These are phyloP conservation scores for Colossoma macropomum DNA, from an alignment of 2,113 vertebrate genomes.

Conservation along the genomic window DNA sequence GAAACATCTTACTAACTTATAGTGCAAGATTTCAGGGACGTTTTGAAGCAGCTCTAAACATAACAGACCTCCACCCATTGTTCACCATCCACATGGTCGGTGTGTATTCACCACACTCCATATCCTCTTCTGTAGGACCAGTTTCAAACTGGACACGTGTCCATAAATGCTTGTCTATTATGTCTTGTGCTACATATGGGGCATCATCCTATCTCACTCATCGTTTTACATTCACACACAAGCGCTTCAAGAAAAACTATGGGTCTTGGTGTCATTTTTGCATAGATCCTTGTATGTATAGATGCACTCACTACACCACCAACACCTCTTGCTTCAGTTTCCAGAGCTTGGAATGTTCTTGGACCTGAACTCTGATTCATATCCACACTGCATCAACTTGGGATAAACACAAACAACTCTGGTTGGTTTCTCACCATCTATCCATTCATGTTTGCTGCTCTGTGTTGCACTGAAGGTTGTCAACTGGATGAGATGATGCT, in stretches of 20 bases:
- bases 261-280: no score
- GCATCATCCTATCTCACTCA: background rate
- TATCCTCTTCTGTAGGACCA: no score
- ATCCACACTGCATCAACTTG: no score
- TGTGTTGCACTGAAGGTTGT: constrained; percentile 33
- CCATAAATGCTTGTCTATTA: no score
- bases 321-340: background rate
- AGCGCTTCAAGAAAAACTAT: no score
- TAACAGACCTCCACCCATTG: background rate
- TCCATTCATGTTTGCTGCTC: constrained; percentile 45
- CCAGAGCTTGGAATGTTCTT: background rate
- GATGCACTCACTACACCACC: background rate
- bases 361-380: no score
- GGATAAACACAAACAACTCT: no score
- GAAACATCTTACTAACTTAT: background rate
- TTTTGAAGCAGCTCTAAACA: background rate
- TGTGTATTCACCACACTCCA: no score
- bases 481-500: background rate
- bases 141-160: no score
- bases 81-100: no score
- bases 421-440: no score
- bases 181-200: background rate
- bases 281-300: background rate
- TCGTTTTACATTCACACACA: no score
- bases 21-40: background rate